These are phyloP conservation scores for Schizaphis graminum DNA, from an alignment of 2,888 invertebrate species.

Conservation along the genomic window DNA sequence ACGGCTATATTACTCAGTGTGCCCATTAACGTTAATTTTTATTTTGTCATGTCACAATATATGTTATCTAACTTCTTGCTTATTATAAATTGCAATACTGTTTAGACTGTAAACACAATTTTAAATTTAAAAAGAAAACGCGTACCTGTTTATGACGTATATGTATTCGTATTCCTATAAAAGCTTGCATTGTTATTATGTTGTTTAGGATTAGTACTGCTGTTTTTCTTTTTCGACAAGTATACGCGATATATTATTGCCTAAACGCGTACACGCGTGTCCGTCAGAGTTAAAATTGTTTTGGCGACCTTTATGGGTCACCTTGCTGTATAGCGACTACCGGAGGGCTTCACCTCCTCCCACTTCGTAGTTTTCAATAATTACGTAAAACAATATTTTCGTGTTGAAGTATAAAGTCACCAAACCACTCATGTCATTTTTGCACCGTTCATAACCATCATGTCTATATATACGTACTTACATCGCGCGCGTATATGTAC, in stretches of 20 bases:
- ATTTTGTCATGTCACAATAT: neutral
- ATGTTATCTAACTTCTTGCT: neutral
- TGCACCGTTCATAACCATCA: neutral
- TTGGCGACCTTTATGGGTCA: neutral
- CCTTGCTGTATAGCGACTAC: neutral
- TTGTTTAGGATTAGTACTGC: neutral
- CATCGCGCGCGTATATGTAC: neutral
- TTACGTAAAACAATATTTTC: constrained; percentile 50
- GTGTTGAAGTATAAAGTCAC: neutral
- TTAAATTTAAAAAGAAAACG: neutral
- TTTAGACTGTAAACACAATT: neutral
- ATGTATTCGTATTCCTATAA: neutral
- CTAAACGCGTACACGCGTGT: neutral
- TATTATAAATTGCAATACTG: neutral
- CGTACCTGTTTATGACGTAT: neutral
- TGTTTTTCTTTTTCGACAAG: neutral
- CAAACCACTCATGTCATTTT: neutral
- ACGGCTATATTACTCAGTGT: neutral
- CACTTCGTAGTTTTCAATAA: constrained; percentile 31
- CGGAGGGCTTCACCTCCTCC: neutral
- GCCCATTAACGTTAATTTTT: neutral
- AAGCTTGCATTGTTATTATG: neutral
- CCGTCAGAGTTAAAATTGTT: neutral
- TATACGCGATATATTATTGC: neutral
- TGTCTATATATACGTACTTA: neutral